Evolutionary conservation across 1,140 invertebrate genomes (phyloP).

Genomic region (Prorops nasuta): DNA sequence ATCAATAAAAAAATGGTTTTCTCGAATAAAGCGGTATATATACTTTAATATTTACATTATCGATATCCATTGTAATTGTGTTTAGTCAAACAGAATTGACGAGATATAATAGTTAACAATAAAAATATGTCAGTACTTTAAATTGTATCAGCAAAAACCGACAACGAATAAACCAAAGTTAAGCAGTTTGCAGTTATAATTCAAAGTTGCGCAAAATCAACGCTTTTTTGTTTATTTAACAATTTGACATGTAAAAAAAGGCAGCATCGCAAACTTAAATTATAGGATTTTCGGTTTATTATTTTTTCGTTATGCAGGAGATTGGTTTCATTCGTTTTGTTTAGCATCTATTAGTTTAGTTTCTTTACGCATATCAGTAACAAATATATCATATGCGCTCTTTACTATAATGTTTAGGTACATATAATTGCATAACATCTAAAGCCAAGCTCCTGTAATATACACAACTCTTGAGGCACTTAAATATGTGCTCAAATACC

Average conservation of each 20-base stretch:
- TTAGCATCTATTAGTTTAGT: conserved; percentile 48
- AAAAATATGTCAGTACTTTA: conserved; percentile 4
- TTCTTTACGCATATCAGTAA: conserved; percentile 53
- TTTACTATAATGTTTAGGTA: conserved; percentile 52
- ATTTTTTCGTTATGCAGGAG: conserved; percentile 48
- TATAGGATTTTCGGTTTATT: conserved; percentile 46
- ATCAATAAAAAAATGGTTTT: conserved; percentile 18
- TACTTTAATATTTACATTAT: neutral
- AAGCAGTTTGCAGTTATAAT: conserved; percentile 29
- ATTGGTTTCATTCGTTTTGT: conserved; percentile 44
- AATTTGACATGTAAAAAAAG: conserved; percentile 37
- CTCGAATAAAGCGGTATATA: neutral
- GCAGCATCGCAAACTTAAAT: conserved; percentile 52
- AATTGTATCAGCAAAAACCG: conserved; percentile 6
- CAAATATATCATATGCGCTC: conserved; percentile 56
- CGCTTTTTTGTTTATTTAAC: conserved; percentile 15
- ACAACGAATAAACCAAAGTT: conserved; percentile 20
- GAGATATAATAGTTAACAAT: conserved; percentile 7
- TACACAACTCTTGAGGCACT: conserved; percentile 59
- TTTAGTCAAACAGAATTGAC: conserved; percentile 10
- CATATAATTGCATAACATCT: conserved; percentile 55
- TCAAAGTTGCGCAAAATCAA: conserved; percentile 17
- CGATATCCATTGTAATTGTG: conserved; percentile 13
- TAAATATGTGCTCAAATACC: conserved; percentile 57
- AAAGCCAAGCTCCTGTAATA: conserved; percentile 47